phyloP scores from a whole-genome alignment of 1,140 invertebrate species.

The Vollenhovia emeryi region DNA sequence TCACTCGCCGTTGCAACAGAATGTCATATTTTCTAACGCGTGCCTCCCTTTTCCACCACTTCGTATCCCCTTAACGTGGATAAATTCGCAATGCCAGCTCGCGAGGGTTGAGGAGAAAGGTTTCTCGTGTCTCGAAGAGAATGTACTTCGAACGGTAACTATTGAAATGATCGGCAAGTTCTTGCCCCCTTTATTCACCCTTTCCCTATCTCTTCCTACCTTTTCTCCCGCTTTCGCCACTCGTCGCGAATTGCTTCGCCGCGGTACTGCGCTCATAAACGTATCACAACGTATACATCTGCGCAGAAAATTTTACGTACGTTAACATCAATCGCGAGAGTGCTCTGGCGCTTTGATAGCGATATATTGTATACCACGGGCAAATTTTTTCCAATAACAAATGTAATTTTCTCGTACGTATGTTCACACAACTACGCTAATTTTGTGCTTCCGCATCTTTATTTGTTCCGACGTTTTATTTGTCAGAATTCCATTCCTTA shows the following conservation, averaged over 20 bases:
- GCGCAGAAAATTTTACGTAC: slow-evolving; percentile 24
- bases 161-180: slow-evolving; percentile 57
- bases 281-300: not conserved
- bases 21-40: slow-evolving; percentile 45
- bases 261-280: slow-evolving; percentile 24
- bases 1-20: not conserved
- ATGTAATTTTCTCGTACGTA: too few species aligned
- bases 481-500: not conserved
- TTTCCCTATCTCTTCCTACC: not conserved
- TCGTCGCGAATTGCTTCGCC: slow-evolving; percentile 1
- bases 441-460: not conserved
- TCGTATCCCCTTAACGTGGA: slow-evolving; percentile 41
- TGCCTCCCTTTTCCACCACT: slow-evolving; percentile 19
- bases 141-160: slow-evolving; percentile 54
- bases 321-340: not conserved
- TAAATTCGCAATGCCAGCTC: slow-evolving; percentile 46
- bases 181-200: not conserved
- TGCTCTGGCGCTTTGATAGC: not conserved
- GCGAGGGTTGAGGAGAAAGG: slow-evolving; percentile 50
- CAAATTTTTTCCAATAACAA: not conserved
- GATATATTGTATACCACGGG: not conserved
- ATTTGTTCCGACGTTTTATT: not conserved
- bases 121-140: slow-evolving; percentile 54
- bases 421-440: not conserved
- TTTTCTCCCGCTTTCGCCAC: slow-evolving; percentile 4